These are phyloP conservation scores for Pyrochroa serraticornis DNA, from an alignment of 2,888 invertebrate species.

Conservation along the genomic window DNA sequence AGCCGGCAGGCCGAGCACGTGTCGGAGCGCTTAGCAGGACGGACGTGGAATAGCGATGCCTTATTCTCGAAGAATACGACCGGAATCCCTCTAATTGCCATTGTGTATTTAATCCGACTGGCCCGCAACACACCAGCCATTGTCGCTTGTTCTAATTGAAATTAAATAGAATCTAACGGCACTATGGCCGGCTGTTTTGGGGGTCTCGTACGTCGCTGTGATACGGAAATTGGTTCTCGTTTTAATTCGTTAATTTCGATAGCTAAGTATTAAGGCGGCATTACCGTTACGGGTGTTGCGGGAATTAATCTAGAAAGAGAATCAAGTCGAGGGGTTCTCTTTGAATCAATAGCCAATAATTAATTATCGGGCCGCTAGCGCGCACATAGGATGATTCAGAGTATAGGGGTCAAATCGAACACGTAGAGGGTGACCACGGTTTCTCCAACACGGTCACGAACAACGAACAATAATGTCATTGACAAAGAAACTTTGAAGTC, in stretches of 20 bases:
- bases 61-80: slow-evolving; percentile 14
- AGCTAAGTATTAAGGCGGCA: not conserved
- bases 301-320: not conserved
- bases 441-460: no score
- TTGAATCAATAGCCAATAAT: not conserved
- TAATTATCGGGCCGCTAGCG: not conserved
- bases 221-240: no score
- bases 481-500: not conserved
- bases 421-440: no score
- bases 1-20: slow-evolving; percentile 47
- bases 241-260: no score
- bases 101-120: slow-evolving; percentile 5
- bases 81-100: slow-evolving; percentile 7
- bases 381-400: no score
- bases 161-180: slow-evolving; percentile 5
- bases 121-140: not conserved
- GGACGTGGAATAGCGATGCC: slow-evolving; percentile 41
- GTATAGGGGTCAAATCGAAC: no score
- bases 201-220: no score
- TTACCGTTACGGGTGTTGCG: not conserved
- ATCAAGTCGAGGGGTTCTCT: not conserved
- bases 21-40: slow-evolving; percentile 45
- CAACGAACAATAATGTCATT: not conserved
- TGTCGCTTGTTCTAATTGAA: slow-evolving; percentile 3
- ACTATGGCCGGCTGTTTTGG: not conserved